Percentiles rank a stretch among this genome's conserved stretches.
These are phyloP conservation scores for Leucopsar rothschildi DNA, from an alignment of 2,113 vertebrate species.

Conservation along the genomic window DNA sequence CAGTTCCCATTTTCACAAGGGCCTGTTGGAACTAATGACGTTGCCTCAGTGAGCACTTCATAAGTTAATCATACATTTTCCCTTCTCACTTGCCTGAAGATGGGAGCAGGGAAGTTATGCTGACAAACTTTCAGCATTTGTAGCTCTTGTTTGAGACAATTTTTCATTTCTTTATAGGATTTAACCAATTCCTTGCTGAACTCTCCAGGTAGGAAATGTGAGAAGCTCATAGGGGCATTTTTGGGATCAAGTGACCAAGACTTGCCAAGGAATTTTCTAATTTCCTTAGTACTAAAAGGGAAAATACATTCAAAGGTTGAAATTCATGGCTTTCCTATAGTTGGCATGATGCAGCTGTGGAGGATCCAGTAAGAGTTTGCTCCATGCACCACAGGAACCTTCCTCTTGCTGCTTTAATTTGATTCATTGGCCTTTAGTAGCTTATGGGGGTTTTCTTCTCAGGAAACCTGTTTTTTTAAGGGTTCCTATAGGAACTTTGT, in stretches of 20 bases:
- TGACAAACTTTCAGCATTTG: background rate
- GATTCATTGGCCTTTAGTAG: background rate
- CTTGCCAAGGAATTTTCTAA: background rate
- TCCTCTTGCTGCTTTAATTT: background rate
- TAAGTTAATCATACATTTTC: slow-evolving; percentile 47
- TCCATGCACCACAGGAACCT: background rate
- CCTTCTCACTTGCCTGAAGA: background rate
- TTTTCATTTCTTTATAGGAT: background rate
- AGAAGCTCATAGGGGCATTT: rapidly evolving
- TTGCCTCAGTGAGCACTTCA: background rate
- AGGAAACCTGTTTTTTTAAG: background rate
- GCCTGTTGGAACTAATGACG: background rate
- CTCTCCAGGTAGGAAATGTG: background rate
- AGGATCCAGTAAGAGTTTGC: background rate
- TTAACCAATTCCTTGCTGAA: background rate
- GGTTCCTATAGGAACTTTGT: background rate
- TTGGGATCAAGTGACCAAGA: background rate
- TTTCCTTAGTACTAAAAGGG: background rate
- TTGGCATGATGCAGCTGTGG: background rate
- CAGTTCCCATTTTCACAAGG: slow-evolving; percentile 36
- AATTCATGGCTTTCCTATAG: background rate
- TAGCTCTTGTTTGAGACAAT: background rate
- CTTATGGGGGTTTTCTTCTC: background rate
- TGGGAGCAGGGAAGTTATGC: background rate
- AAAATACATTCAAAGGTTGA: background rate